These are phyloP conservation scores for Crax fasciolata DNA, from an alignment of 2,797 vertebrate species.

Conservation along the genomic window DNA sequence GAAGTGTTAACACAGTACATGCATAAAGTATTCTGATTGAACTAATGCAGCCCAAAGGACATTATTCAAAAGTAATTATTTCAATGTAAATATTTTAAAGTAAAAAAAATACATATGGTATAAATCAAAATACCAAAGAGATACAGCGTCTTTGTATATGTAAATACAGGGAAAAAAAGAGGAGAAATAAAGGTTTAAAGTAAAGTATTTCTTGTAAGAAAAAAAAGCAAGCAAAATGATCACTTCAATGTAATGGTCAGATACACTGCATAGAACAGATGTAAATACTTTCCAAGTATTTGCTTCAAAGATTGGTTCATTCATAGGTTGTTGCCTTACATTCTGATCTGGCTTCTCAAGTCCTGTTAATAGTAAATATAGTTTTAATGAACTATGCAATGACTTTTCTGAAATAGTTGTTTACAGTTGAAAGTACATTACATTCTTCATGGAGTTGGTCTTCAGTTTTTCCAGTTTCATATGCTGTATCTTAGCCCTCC, in stretches of 20 bases:
- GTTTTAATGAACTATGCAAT: neutral
- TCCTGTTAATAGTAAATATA: neutral
- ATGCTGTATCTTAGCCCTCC: neutral
- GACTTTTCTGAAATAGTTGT: neutral
- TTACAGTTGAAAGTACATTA: neutral
- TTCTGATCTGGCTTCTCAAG: slow-evolving; percentile 42
- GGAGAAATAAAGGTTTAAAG: neutral
- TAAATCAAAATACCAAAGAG: neutral
- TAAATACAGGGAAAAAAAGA: neutral
- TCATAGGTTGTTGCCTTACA: neutral
- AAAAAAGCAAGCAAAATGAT: neutral
- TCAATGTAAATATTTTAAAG: neutral
- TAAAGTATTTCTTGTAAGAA: neutral
- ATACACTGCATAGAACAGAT: neutral
- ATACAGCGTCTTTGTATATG: neutral
- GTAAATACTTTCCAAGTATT: neutral
- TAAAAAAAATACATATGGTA: neutral
- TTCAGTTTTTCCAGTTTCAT: neutral
- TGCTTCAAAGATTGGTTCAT: neutral
- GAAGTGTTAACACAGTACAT: neutral
- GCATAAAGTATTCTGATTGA: neutral
- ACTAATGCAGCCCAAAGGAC: neutral
- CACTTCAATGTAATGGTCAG: neutral
- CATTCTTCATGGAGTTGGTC: neutral
- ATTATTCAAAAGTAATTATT: neutral